phyloP scores from a whole-genome alignment of 2,888 invertebrate species.

The Dorcus parallelipipedus region DNA sequence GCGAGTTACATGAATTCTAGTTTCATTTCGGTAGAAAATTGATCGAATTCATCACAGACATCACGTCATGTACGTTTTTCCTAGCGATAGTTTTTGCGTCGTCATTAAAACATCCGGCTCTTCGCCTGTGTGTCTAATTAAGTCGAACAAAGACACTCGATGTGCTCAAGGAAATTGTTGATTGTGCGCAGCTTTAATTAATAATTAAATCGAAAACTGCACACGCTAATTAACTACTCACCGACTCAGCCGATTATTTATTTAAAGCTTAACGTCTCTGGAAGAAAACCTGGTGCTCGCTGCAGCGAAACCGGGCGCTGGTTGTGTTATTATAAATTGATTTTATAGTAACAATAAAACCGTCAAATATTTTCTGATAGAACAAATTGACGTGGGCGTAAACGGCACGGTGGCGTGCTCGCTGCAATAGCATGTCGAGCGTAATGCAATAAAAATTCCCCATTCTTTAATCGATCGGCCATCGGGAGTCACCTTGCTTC shows the following conservation, averaged over 20 bases:
- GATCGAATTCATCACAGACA: too few relatives aligned
- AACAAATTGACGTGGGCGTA: conserved; percentile 11
- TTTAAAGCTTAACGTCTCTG: conserved; percentile 16
- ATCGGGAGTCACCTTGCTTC: too few relatives aligned
- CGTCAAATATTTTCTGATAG: conserved; percentile 5
- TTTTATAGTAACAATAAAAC: conserved; percentile 9
- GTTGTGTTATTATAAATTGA: too few relatives aligned
- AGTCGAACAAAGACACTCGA: conserved; percentile 40
- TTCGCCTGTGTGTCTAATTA: conserved; percentile 36
- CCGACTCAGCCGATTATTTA: conserved; percentile 31
- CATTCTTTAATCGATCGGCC: too few relatives aligned
- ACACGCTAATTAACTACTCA: conserved; percentile 38
- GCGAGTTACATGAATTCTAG: too few relatives aligned
- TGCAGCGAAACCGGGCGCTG: too few relatives aligned
- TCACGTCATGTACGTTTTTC: too few relatives aligned
- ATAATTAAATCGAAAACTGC: conserved; percentile 43
- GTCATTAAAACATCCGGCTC: not conserved
- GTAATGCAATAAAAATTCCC: conserved; percentile 9
- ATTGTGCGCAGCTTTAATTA: conserved; percentile 45
- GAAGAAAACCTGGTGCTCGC: not conserved
- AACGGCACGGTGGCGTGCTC: conserved; percentile 9
- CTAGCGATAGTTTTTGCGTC: not conserved
- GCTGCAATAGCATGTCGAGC: conserved; percentile 5
- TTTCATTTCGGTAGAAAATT: too few relatives aligned
- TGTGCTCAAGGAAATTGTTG: conserved; percentile 45